Evolutionary conservation across 2,888 invertebrate species (phyloP).

Genomic region (Dorcus hopei): DNA sequence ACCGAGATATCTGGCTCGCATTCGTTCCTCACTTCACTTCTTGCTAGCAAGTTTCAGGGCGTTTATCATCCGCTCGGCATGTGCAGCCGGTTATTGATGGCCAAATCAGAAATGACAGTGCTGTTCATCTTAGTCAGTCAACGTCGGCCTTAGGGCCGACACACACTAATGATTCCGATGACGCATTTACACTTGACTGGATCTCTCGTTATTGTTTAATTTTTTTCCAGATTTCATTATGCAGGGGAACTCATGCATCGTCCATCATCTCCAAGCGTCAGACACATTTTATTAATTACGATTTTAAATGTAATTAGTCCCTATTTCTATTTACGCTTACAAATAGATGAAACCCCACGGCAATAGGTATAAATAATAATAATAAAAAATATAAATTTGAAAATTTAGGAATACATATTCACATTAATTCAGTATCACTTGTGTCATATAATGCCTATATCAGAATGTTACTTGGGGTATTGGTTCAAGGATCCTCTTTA

Average conservation of each 20-base stretch:
- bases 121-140: conserved; percentile 48
- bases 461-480: no score
- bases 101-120: conserved; percentile 48
- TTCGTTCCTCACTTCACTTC: conserved; percentile 39
- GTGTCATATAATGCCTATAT: no score
- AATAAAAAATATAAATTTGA: no score
- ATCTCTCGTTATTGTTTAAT: not conserved
- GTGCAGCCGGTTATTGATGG: conserved; percentile 46
- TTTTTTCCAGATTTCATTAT: conserved; percentile 3
- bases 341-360: no score
- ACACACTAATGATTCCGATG: conserved; percentile 42
- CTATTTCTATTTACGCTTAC: no score
- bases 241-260: not conserved
- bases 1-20: conserved; percentile 43
- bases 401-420: no score
- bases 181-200: conserved; percentile 30
- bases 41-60: conserved; percentile 37
- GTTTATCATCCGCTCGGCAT: conserved; percentile 44
- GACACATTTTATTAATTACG: no score
- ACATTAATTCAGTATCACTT: no score
- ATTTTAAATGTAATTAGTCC: no score
- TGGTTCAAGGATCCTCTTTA: no score
- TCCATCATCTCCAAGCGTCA: no score
- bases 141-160: conserved; percentile 32
- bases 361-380: no score